phyloP scores from a whole-genome alignment of 2,888 invertebrate species.

The Stenichneumon culpator region DNA sequence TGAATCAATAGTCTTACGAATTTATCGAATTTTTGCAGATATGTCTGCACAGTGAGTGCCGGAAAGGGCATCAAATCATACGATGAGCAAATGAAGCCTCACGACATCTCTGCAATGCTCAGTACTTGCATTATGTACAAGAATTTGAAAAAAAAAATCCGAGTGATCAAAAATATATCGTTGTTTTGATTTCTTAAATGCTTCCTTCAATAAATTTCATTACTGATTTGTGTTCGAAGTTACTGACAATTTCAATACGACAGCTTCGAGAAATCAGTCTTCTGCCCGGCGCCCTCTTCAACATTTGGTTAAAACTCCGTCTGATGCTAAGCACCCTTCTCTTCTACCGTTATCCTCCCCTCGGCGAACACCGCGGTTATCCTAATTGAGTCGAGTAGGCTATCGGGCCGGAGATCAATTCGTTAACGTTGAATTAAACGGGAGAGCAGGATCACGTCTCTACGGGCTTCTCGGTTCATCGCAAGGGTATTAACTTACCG shows the following conservation, averaged over 20 bases:
- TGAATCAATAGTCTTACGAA: background rate
- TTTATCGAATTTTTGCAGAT: background rate
- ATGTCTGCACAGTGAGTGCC: slow-evolving; percentile 4
- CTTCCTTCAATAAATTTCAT: background rate
- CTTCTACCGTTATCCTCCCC: too few relatives aligned
- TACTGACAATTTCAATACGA: background rate
- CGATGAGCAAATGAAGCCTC: background rate
- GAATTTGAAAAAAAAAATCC: background rate
- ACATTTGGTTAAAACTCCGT: too few relatives aligned
- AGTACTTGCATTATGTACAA: background rate
- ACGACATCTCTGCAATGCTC: background rate
- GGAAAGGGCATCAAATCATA: background rate
- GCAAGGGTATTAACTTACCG: slow-evolving; percentile 33
- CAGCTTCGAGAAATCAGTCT: background rate
- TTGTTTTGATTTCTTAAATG: background rate
- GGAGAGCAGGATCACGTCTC: background rate
- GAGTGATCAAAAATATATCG: background rate
- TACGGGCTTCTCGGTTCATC: slow-evolving; percentile 16
- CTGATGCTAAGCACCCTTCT: too few relatives aligned
- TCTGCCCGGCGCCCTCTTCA: too few relatives aligned
- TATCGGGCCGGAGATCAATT: slow-evolving; percentile 19
- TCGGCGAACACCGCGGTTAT: slow-evolving; percentile 7
- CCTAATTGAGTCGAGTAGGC: slow-evolving; percentile 19
- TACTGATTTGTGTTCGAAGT: too few relatives aligned
- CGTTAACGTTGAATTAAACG: slow-evolving; percentile 7